Evolutionary conservation across 2,888 invertebrate genomes (phyloP), one percentile per base, ranked within the genome.

Genomic region (Heliconius erato): DNA sequence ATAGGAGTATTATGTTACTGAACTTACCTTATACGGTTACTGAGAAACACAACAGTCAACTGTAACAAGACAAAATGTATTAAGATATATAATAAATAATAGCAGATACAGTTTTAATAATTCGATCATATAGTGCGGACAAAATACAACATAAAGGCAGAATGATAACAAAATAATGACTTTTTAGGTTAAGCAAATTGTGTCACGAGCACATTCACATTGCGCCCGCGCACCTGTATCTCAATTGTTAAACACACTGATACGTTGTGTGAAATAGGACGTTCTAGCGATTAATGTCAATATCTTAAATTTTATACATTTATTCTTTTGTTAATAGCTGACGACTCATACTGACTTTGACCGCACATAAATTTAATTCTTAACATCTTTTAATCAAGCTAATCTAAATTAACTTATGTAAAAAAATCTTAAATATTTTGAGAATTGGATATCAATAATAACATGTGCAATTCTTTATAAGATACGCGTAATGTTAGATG

Each of bases 111-210:
- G 4, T 67, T 26, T 16, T 26, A 28, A 28, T 26, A 67, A 67
- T 28, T 65, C 12, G 14, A n/a, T n/a, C 12, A 40, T n/a, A 72
- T 35, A 19, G 5, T 67, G 9, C 77, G 35, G 54, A 77, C n/a
- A 28, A 76, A 28, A 74, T 74, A 35, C 26, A 72, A 59, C 67
- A 69, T 32, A 69, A 74, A 63, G 68, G 54, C 28, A 74, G 63
- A 77, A 79, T 69, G 81, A 79, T 83, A 84, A 81, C 76, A 74
- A 63, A 79, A 84, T 81, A 59, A 72, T 74, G 65, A 74, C 65
- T 81, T 85, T 85, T 81, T 83, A 79, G 83, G 85, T 85, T 83
- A 85, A 82, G 71, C 80, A 54, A 85, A 80, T 81, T 77, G 79
- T 83, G 84, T 85, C 82, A 82, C 84, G 65, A 80, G 84, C 72